Evolutionary conservation across 2,888 invertebrate species (phyloP), one percentile per base, ranked within the genome.

Genomic region (Chymomyza fuscimana): DNA sequence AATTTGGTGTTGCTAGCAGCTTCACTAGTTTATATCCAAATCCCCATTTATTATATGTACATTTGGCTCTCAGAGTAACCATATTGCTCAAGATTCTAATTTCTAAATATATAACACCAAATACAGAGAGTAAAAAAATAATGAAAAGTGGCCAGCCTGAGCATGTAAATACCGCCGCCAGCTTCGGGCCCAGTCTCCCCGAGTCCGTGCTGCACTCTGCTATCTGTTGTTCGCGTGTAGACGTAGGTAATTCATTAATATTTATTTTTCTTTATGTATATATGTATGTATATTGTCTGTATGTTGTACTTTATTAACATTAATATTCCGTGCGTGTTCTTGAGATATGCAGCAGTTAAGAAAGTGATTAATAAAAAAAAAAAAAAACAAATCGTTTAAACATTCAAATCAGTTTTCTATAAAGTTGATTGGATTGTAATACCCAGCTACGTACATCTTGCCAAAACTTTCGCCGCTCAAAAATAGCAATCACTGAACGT

Each of bases 191-290:
- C 86, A 82, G 82, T 82, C 86, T 86, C 82, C 82, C 87, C 74
- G 87, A 84, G 85, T 76, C 73, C 87, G 87, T 84, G 82, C 82
- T 83, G 85, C 85, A 83, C 80, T 84, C 82, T 78, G 80, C 84
- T 81, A 78, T 75, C 77, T 73, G 81, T 70, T 82, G 70, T 72
- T 79, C 78, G 80, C 80, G 85, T 67, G 74, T 81, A 75, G 75
- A 76, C 76, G 78, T 82, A 86, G 85, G 29, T 25, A 81, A 56
- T 71, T 29, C 58, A 64, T 72, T 59, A 40, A 63, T 67, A 74
- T 32, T 32, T 32, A 63, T 76, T 74, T 62, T 64, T 63, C 60
- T 69, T 67, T 16, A 22, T 19, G n/a, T 65, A 46, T 54, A 12
- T 16, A 22, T 54, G n/a, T 16, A 19, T 15, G n/a, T 65, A 58